Evolutionary conservation across 2,888 invertebrate species (phyloP), one percentile per base, ranked within the genome.

Genomic region (Ophioninae sp.): DNA sequence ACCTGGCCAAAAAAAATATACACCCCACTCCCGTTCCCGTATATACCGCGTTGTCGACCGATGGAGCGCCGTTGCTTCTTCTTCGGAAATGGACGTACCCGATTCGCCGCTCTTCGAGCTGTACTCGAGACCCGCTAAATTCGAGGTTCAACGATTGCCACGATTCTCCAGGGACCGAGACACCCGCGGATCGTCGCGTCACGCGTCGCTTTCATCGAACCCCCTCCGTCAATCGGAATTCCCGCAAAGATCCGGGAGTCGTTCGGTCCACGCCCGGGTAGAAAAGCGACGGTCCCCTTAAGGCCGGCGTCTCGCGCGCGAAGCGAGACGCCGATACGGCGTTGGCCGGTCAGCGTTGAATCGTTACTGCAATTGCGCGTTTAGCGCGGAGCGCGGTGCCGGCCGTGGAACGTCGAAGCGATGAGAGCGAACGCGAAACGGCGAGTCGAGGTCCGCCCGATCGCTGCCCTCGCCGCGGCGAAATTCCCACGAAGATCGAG

Each of bases 401-500:
- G 73, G 70, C 70, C 57, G 56, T 70, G 61, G 81, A 78, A 68
- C 74, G 57, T 57, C 44, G 69, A 79, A 74, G 65, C 56, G 56
- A 56, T 21, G 50, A 17, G 50, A 72, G 57, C 57, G 70, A 76
- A 73, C 72, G 59, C 20, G 13, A 50, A 70, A 69, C 67, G 72
- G 79, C 41, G 56, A 68, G 76, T 76, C 50, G 20, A 50, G 67
- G 72, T 30, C 37, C 64, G 21, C 68, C 67, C 57, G 68, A 65
- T 74, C 74, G 83, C 59, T 44, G 72, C 67, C 23, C 69, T 81
- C 30, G 50, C 74, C 61, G 70, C 70, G 80, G 81, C 74, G 67
- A 84, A 84, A 84, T 84, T 84, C 83, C 81, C 83, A 84, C 83
- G 83, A 84, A 79, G 83, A 84, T 81, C 74, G 78, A 81, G 81